Evolutionary conservation across 2,113 vertebrate genomes (phyloP).

Genomic region (Pyxicephalus adspersus): DNA sequence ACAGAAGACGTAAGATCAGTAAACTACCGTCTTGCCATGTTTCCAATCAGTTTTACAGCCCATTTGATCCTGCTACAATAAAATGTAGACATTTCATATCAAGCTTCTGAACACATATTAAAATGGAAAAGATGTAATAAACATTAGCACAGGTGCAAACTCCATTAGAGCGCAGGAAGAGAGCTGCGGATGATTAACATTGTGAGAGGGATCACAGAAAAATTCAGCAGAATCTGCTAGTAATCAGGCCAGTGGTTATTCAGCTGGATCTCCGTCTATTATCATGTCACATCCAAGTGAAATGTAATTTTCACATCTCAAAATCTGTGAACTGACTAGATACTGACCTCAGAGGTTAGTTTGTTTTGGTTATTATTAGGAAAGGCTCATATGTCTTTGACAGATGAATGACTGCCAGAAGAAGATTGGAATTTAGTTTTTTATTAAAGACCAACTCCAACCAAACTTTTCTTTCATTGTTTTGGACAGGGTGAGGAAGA

Average conservation of each 20-base stretch:
- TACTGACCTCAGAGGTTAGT: conserved; percentile 17
- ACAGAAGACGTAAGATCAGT: conserved; percentile 11
- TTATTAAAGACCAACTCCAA: no score
- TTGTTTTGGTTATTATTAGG: conserved; percentile 33
- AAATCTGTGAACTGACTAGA: conserved; percentile 30
- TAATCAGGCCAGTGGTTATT: conserved; percentile 50
- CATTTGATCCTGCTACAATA: conserved; percentile 20
- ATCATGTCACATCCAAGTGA: conserved; percentile 47
- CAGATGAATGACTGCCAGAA: no score
- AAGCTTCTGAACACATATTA: conserved; percentile 28
- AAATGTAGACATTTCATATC: not conserved
- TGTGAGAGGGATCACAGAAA: conserved; percentile 19
- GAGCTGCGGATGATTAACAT: not conserved
- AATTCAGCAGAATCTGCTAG: conserved; percentile 34
- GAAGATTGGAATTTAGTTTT: no score
- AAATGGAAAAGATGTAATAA: conserved; percentile 28
- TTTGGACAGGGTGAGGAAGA: no score
- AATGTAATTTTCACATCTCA: conserved; percentile 48
- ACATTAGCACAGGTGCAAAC: conserved; percentile 41
- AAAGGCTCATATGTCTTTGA: conserved; percentile 18
- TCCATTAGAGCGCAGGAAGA: not conserved
- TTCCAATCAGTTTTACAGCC: conserved; percentile 14
- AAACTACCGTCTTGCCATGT: conserved; percentile 13
- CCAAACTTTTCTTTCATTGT: no score
- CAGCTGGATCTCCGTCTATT: conserved; percentile 47